Percentiles rank a stretch among this genome's conserved stretches.
These are phyloP conservation scores for Formicarius rufipectus DNA, from an alignment of 2,113 vertebrate species.

Conservation along the genomic window DNA sequence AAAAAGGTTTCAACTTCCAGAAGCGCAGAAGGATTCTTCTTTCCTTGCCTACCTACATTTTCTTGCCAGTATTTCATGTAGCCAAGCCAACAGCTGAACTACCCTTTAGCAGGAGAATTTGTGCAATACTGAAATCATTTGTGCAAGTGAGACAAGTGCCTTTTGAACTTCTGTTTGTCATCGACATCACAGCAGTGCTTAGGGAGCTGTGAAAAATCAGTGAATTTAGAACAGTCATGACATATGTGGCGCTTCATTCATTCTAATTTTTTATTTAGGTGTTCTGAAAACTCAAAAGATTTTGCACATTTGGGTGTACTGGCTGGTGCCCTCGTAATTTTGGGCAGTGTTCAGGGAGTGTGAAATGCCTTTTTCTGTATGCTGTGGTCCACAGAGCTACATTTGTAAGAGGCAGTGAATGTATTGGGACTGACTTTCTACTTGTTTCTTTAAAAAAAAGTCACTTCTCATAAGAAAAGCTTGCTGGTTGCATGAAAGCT, in stretches of 20 bases:
- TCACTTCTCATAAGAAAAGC: neutral
- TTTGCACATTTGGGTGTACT: neutral
- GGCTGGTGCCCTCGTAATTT: neutral
- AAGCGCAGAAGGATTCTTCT: neutral
- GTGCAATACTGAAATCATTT: neutral
- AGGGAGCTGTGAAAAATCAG: neutral
- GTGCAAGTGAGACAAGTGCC: neutral
- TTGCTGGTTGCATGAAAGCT: neutral
- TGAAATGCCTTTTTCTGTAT: neutral
- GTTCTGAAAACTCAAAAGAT: neutral
- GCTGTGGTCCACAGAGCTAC: neutral
- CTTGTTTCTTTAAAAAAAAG: neutral
- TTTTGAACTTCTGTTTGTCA: conserved; percentile 15
- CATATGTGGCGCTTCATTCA: neutral
- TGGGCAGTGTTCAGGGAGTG: neutral
- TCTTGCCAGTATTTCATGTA: neutral
- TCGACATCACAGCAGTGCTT: neutral
- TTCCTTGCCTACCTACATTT: neutral
- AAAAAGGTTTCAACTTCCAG: neutral
- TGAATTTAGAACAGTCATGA: neutral
- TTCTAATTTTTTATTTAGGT: neutral
- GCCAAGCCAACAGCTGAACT: conserved; percentile 5
- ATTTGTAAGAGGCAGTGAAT: neutral
- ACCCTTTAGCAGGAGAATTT: neutral
- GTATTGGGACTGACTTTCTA: neutral